Percentiles rank a stretch among this genome's conserved stretches.
phyloP scores from a whole-genome alignment of 2,113 vertebrate genomes.

The Haemorhous mexicanus region DNA sequence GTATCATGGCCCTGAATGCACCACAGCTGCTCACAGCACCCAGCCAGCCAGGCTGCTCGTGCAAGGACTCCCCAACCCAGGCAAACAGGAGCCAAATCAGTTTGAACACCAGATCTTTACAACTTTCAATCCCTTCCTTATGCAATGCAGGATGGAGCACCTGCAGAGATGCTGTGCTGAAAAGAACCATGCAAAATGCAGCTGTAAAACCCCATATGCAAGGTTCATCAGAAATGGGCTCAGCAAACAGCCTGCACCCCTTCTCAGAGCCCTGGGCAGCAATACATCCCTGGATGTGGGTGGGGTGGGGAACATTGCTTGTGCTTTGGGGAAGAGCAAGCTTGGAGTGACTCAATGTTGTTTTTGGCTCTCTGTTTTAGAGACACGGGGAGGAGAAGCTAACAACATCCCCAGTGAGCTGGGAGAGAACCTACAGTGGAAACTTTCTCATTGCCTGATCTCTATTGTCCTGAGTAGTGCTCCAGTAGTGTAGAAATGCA shows the following conservation, averaged over 20 bases:
- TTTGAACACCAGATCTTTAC: not conserved
- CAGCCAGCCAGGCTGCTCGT: not conserved
- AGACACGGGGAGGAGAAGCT: slow-evolving; percentile 32
- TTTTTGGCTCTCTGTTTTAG: slow-evolving; percentile 44
- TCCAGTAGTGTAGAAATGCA: not conserved
- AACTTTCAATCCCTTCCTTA: not conserved
- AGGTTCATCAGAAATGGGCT: not conserved
- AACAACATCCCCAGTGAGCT: slow-evolving; percentile 33
- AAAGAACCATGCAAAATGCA: not conserved
- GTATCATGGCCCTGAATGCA: not conserved
- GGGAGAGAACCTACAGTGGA: not conserved
- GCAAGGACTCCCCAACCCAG: not conserved
- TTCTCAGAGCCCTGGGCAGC: not conserved
- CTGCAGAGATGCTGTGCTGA: not conserved
- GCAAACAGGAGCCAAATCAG: not conserved
- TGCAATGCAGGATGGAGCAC: not conserved
- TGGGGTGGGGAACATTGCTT: slow-evolving; percentile 25
- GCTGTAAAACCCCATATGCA: not conserved
- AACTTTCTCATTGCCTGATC: not conserved
- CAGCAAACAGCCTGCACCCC: not conserved
- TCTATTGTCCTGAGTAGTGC: not conserved
- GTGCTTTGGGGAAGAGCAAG: slow-evolving; percentile 41
- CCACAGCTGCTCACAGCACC: not conserved
- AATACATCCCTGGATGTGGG: not conserved
- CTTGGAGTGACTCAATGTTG: slow-evolving; percentile 56